Conservation (phyloP, 92 coral and sea anemone genomes). For the Porites cylindrica region DNA sequence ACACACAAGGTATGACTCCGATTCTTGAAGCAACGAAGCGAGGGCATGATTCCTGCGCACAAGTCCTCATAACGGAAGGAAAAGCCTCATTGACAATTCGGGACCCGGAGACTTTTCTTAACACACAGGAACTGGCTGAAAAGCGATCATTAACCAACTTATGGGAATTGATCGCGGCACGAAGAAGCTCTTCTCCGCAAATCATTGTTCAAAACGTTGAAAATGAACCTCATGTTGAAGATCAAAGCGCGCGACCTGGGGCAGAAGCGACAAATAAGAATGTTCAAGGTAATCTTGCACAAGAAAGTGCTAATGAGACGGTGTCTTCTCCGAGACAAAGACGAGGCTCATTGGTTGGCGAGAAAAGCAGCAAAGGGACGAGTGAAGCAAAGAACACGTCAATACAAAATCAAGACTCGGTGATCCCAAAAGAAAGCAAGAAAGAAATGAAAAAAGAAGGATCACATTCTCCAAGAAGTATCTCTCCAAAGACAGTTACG, state of each 20-base stretch:
- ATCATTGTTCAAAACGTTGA: conserved; percentile 12
- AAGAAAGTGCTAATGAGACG: conserved; percentile 21
- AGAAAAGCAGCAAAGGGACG: conserved; percentile 15
- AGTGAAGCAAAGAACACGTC: conserved; percentile 18
- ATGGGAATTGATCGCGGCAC: conserved; percentile 69
- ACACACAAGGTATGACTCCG: conserved; percentile 86
- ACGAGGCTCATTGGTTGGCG: neutral
- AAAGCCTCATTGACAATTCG: conserved; percentile 79
- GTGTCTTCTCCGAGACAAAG: conserved; percentile 4
- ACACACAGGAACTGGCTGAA: conserved; percentile 86
- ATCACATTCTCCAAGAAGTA: conserved; percentile 53
- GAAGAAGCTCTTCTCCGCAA: conserved; percentile 54
- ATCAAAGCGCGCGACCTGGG: neutral
- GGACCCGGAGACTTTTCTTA: conserved; percentile 69
- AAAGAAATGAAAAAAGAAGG: conserved; percentile 8
- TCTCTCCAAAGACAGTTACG: neutral
- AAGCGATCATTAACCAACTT: conserved; percentile 62
- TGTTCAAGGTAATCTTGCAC: neutral
- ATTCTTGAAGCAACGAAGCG: conserved; percentile 80
- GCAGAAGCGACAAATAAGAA: conserved; percentile 10
- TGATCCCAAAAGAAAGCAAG: conserved; percentile 9
- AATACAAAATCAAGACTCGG: conserved; percentile 17
- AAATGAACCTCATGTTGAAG: neutral
- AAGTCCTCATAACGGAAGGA: conserved; percentile 84
- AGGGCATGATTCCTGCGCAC: conserved; percentile 79